Evolutionary conservation across 2,888 invertebrate species (phyloP).

Genomic region (Dioctria rufipes): DNA sequence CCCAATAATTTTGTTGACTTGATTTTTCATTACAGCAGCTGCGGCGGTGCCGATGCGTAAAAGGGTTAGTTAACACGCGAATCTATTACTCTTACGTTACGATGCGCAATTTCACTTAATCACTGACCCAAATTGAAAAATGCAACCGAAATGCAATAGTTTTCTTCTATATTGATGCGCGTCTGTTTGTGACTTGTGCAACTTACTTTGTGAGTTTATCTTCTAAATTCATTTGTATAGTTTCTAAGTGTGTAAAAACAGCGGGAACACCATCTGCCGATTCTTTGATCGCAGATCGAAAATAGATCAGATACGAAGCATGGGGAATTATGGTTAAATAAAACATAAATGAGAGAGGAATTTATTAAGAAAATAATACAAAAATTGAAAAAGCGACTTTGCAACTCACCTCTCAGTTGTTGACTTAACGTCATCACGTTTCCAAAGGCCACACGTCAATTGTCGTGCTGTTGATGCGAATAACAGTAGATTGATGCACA

Average conservation of each 20-base stretch:
- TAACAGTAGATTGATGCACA: slow-evolving; percentile 84
- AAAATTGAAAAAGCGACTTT: background rate
- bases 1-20: background rate
- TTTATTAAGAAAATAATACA: background rate
- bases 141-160: background rate
- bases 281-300: background rate
- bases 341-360: background rate
- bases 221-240: background rate
- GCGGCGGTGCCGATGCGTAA: background rate
- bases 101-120: background rate
- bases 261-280: background rate
- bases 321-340: background rate
- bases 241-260: background rate
- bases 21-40: background rate
- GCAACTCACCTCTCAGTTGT: slow-evolving; percentile 79
- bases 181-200: background rate
- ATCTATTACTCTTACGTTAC: background rate
- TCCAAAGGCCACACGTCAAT: slow-evolving; percentile 90
- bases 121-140: slow-evolving; percentile 1
- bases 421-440: slow-evolving; percentile 89
- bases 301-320: background rate
- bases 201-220: background rate
- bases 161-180: too few species aligned
- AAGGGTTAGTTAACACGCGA: too few species aligned
- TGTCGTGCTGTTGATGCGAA: slow-evolving; percentile 88